Percentiles rank a stretch among this genome's conserved stretches.
These are phyloP conservation scores for Hycleus phaleratus DNA, from an alignment of 1,140 invertebrate genomes.

Conservation along the genomic window DNA sequence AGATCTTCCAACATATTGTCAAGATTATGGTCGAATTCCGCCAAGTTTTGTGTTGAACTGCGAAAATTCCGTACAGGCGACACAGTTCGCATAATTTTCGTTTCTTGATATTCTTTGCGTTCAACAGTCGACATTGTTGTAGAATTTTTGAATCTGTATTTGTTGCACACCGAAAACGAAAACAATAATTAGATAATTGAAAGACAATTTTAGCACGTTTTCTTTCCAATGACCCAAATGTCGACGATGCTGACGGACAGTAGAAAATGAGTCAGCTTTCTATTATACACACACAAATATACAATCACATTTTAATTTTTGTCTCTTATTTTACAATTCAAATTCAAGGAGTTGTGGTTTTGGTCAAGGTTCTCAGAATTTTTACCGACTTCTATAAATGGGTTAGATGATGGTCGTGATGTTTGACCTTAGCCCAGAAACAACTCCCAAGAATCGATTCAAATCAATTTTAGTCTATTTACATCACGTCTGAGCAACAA, in stretches of 20 bases:
- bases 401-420: background rate
- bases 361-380: slow-evolving; percentile 6
- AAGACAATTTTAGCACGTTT: no score
- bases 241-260: no score
- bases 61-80: slow-evolving; percentile 28
- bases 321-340: no score
- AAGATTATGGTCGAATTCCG: slow-evolving; percentile 38
- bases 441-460: background rate
- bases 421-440: slow-evolving; percentile 13
- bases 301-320: no score
- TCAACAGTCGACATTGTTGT: slow-evolving; percentile 31
- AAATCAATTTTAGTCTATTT: no score
- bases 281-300: no score
- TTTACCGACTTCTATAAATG: no score
- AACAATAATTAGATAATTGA: no score
- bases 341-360: background rate
- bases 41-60: slow-evolving; percentile 31
- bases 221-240: no score
- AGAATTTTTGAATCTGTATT: background rate
- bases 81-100: slow-evolving; percentile 29
- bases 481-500: no score
- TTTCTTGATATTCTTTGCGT: slow-evolving; percentile 37
- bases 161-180: background rate
- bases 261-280: no score
- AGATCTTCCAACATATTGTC: slow-evolving; percentile 36